Evolutionary conservation across 2,888 invertebrate species (phyloP), one percentile per base, ranked within the genome.

Genomic region (Tetrapedia diversipes): DNA sequence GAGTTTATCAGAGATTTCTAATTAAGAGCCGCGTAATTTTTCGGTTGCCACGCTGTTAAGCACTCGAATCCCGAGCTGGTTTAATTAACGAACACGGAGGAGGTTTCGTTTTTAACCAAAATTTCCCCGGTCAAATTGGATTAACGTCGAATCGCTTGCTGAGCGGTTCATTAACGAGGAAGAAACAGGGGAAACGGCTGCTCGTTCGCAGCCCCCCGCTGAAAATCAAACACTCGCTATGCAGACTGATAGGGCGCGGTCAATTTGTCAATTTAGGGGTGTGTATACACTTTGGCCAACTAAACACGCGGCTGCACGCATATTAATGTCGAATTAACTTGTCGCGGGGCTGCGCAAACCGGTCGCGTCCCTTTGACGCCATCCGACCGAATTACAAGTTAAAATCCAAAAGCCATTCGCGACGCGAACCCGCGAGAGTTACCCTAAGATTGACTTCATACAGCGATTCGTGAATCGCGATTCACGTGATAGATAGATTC

Each of bases 311-410:
- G 29, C 47, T 19, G 57, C 16, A 27, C 37, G 59, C 59, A 29
- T 57, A 57, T 66, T 66, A 66, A 66, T 57, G 24, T 34, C 34
- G 4, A 47, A 66, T 66, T 57, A 66, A 57, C 66, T 47, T 22
- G 65, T 29, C 56, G 47, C 57, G 24, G 1, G 16, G 11, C 19
- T 39, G 37, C 16, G 16, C 24, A 24, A 37, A 19, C 7, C 4
- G 4, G n/a, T 4, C 11, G 6, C 27, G 11, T 39, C 66, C 7
- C 29, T 49, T 47, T 39, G 14, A 63, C 29, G 19, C 41, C 6
- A 29, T 14, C 27, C 24, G 14, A 8, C 19, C 22, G 39, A 45
- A 39, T 56, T 39, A 19, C 47, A 16, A 59, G 47, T 34, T 34
- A 45, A n/a, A 45, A 27, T 10, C 11, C 16, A 53, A 53, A 65